phyloP scores from a whole-genome alignment of 2,888 invertebrate species.

The Stramonita haemastoma region DNA sequence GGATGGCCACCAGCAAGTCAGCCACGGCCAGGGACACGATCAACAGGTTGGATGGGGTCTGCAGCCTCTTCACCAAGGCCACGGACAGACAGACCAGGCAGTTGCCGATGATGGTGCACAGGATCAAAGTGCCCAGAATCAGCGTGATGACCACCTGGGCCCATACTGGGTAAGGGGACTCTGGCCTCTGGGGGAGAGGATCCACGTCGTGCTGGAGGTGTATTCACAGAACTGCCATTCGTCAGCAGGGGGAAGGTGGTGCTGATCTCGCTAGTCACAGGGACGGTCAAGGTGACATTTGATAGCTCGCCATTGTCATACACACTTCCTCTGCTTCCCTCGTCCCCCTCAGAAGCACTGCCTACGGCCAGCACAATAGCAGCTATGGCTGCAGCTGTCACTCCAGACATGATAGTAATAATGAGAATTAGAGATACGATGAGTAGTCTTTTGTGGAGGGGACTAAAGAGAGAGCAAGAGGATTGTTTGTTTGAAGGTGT shows the following conservation, averaged over 20 bases:
- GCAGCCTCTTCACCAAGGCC: constrained; percentile 79
- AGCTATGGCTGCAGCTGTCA: constrained; percentile 28
- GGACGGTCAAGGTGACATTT: constrained; percentile 8
- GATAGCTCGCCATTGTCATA: background rate
- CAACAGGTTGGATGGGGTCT: constrained; percentile 77
- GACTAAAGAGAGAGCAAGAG: background rate
- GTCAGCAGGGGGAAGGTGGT: constrained; percentile 18
- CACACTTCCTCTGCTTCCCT: constrained; percentile 8
- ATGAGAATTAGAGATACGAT: constrained; percentile 11
- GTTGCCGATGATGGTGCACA: constrained; percentile 80
- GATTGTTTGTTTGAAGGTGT: background rate
- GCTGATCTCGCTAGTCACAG: background rate
- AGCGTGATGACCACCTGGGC: constrained; percentile 62
- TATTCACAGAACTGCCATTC: background rate
- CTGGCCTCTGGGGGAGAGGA: constrained; percentile 3
- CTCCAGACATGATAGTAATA: constrained; percentile 37
- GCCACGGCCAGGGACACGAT: constrained; percentile 80
- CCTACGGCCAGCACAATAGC: constrained; percentile 11
- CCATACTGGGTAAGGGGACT: constrained; percentile 45
- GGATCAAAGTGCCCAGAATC: constrained; percentile 72
- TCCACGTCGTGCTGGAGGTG: constrained; percentile 23
- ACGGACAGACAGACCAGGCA: constrained; percentile 80
- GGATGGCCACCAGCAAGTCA: constrained; percentile 79
- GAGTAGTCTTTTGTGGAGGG: constrained; percentile 16
- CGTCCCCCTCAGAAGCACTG: background rate